Evolutionary conservation across 2,113 vertebrate genomes (phyloP).

Genomic region (Mirounga angustirostris): DNA sequence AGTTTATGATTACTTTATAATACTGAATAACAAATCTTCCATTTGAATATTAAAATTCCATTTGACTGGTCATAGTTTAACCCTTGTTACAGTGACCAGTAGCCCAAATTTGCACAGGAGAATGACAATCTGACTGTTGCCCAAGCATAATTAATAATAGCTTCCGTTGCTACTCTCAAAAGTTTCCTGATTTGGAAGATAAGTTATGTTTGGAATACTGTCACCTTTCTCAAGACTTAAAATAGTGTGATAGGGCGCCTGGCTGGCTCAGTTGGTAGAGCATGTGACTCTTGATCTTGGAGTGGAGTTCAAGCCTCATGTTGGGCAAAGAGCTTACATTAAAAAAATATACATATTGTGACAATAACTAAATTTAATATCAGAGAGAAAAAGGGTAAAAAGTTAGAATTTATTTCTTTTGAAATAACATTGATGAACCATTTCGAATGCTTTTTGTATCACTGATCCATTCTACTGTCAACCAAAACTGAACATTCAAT

Average conservation of each 20-base stretch:
- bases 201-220: neutral
- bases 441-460: neutral
- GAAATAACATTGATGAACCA: neutral
- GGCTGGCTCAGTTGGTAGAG: constrained; percentile 89
- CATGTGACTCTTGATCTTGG: constrained; percentile 64
- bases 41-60: neutral
- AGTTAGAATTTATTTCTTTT: neutral
- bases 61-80: neutral
- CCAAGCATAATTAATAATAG: neutral
- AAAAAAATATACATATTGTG: neutral
- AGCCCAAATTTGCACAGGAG: neutral
- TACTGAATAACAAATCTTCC: neutral
- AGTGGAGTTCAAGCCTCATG: neutral
- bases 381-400: neutral
- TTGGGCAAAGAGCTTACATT: neutral
- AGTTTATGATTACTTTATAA: neutral
- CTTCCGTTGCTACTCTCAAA: neutral
- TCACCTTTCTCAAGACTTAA: neutral
- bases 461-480: neutral
- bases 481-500: neutral
- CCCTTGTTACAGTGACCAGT: neutral
- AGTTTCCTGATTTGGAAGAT: neutral
- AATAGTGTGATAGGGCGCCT: neutral
- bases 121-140: neutral
- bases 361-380: neutral